Percentiles rank a stretch among this genome's conserved stretches.
These are phyloP conservation scores for Cyanoliseus patagonus DNA, from an alignment of 2,113 vertebrate genomes.

Conservation along the genomic window DNA sequence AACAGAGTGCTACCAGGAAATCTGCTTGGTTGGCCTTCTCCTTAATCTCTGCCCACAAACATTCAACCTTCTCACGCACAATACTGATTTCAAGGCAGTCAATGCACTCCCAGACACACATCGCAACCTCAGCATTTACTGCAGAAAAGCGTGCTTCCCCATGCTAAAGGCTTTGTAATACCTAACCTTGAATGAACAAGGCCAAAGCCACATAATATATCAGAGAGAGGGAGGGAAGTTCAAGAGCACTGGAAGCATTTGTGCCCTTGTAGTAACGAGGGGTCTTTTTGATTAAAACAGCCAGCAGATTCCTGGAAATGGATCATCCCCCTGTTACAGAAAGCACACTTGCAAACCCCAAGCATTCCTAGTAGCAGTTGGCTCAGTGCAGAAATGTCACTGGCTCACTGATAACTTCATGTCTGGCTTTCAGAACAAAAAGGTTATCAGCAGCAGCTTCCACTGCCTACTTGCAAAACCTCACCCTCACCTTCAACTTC, in stretches of 20 bases:
- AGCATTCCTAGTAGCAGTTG: slow-evolving; percentile 15
- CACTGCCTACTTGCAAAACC: neutral
- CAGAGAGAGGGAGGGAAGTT: neutral
- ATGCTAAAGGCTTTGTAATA: neutral
- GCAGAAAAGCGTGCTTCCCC: neutral
- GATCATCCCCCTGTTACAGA: fast-evolving
- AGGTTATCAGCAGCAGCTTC: slow-evolving; percentile 34
- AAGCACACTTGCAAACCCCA: neutral
- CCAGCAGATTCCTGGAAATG: neutral
- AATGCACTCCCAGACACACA: neutral
- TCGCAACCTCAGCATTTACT: neutral
- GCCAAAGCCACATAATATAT: neutral
- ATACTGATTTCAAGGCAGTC: neutral
- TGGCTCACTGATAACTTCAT: neutral
- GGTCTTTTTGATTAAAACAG: slow-evolving; percentile 8
- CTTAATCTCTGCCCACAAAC: neutral
- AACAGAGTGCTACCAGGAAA: neutral
- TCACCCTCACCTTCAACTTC: slow-evolving; percentile 27
- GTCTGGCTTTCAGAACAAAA: neutral
- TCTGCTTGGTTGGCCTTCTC: neutral
- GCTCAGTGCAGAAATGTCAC: slow-evolving; percentile 2
- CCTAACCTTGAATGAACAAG: neutral
- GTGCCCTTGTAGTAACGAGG: neutral
- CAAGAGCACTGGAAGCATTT: neutral
- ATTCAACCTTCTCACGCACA: neutral